phyloP scores from a whole-genome alignment of 2,113 vertebrate species.

The Tenebrosternarchus preto region DNA sequence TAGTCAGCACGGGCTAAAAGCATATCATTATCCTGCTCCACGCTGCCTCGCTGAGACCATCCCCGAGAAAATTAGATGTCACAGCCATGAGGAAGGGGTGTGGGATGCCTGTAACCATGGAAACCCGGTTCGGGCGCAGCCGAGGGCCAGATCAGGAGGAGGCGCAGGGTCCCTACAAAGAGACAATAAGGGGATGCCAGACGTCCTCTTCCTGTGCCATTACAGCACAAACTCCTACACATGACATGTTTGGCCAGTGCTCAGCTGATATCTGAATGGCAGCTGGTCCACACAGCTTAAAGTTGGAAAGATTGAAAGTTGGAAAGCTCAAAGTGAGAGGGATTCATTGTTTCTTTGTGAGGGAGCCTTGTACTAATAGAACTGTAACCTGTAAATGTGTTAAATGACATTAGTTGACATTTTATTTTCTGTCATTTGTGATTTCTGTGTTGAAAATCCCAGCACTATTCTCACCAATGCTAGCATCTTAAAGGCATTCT shows the following conservation, averaged over 20 bases:
- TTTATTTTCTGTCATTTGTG: too few species aligned
- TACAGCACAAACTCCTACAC: constrained; percentile 27
- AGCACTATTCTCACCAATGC: too few species aligned
- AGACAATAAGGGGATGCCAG: constrained; percentile 42
- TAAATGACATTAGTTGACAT: too few species aligned
- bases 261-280: neutral
- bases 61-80: constrained; percentile 77
- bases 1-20: constrained; percentile 71
- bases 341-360: neutral
- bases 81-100: constrained; percentile 61
- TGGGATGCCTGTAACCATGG: constrained; percentile 60
- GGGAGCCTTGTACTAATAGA: neutral
- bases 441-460: too few species aligned
- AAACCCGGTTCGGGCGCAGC: constrained; percentile 60
- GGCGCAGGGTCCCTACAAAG: constrained; percentile 43
- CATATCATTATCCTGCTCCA: constrained; percentile 75
- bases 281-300: neutral
- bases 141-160: constrained; percentile 55
- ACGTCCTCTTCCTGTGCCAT: constrained; percentile 22
- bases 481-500: neutral
- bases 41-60: constrained; percentile 63
- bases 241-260: neutral
- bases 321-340: neutral
- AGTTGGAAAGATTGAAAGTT: neutral
- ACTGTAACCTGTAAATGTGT: too few species aligned